Conservation (phyloP, 1,140 invertebrate species). For the Lethrus apterus region DNA sequence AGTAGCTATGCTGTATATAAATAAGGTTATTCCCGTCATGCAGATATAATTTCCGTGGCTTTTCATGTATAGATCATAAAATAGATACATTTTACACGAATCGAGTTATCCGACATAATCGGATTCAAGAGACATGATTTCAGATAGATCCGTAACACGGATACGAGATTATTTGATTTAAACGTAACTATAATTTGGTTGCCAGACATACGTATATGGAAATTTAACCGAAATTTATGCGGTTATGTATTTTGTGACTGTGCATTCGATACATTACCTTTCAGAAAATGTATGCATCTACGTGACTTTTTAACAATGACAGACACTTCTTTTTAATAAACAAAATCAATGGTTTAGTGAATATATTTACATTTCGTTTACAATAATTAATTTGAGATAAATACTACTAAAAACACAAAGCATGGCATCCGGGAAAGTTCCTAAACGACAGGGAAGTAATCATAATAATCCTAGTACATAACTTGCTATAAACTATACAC, state of each 20-base stretch:
- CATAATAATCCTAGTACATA: too few species aligned
- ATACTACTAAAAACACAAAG: too few species aligned
- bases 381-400: too few species aligned
- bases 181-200: conserved; percentile 15
- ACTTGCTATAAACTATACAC: too few species aligned
- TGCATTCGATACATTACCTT: conserved; percentile 1
- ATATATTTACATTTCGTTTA: too few species aligned
- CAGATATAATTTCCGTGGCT: conserved; percentile 18
- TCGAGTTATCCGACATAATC: conserved; percentile 18
- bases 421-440: too few species aligned
- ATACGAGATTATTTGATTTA: conserved; percentile 18
- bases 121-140: conserved; percentile 15
- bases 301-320: too few species aligned
- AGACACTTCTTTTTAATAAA: too few species aligned
- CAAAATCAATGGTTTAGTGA: too few species aligned
- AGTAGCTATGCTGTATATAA: conserved; percentile 16
- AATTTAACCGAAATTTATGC: too few species aligned
- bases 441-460: too few species aligned
- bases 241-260: background rate
- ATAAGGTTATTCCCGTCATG: conserved; percentile 15
- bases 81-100: conserved; percentile 19
- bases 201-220: conserved; percentile 9
- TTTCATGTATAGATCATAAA: conserved; percentile 20
- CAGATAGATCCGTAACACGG: conserved; percentile 8
- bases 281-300: too few species aligned